phyloP scores from a whole-genome alignment of 2,113 vertebrate genomes.

The Chelonoidis abingdonii region DNA sequence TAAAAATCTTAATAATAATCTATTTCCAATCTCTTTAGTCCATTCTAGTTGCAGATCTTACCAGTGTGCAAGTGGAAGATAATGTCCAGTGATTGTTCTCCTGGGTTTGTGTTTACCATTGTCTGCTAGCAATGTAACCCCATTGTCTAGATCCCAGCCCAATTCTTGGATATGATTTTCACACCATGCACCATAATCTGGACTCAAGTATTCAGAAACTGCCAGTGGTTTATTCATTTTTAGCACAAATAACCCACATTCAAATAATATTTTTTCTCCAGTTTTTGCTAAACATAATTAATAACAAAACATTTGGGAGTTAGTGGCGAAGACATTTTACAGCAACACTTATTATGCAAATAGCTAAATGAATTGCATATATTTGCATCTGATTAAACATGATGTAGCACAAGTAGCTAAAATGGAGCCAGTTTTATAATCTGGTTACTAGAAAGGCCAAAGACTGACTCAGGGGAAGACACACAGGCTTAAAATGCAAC shows the following conservation, averaged over 20 bases:
- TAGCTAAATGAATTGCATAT: constrained; percentile 2
- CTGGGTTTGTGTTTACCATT: not conserved
- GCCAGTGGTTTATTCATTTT: not conserved
- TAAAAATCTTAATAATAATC: not conserved
- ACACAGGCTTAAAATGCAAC: not conserved
- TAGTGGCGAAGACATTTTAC: constrained; percentile 11
- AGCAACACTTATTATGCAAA: constrained; percentile 50
- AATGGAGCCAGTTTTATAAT: not conserved
- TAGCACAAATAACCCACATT: not conserved
- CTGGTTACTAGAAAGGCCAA: not conserved
- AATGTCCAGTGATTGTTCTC: not conserved
- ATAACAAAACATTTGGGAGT: constrained; percentile 41
- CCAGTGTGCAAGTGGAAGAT: not conserved
- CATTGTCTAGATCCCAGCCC: not conserved
- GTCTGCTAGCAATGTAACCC: not conserved
- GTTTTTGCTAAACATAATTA: constrained; percentile 40
- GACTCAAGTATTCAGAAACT: not conserved
- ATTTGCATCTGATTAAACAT: constrained; percentile 48
- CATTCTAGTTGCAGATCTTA: not conserved
- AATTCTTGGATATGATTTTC: not conserved
- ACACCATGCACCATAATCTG: not conserved
- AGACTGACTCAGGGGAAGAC: not conserved
- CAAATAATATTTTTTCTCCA: not conserved
- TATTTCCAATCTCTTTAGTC: not conserved
- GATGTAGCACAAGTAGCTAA: not conserved